phyloP scores from a whole-genome alignment of 92 coral and sea anemone genomes.

The Porites cylindrica region DNA sequence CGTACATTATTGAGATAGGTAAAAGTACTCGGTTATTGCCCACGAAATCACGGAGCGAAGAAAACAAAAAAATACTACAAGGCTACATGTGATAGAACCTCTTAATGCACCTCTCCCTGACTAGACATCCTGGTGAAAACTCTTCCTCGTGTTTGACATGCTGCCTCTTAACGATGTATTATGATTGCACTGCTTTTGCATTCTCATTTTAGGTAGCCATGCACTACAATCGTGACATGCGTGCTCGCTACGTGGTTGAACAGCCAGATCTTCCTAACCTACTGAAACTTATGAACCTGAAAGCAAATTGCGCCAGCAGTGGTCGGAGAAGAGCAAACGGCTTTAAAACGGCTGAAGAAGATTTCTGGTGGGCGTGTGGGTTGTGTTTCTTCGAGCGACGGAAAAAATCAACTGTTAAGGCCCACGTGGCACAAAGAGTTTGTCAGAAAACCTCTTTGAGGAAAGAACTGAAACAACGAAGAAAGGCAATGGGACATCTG shows the following conservation, averaged over 20 bases:
- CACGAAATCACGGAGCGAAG: too few species aligned
- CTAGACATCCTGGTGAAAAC: too few species aligned
- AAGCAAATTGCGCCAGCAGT: slow-evolving; percentile 31
- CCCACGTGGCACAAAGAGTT: slow-evolving; percentile 77
- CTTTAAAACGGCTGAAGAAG: slow-evolving; percentile 77
- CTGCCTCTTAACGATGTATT: background rate
- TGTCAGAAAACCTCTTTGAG: slow-evolving; percentile 71
- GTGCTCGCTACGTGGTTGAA: slow-evolving; percentile 72
- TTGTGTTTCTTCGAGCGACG: slow-evolving; percentile 73
- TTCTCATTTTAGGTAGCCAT: slow-evolving; percentile 58
- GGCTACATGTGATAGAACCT: too few species aligned
- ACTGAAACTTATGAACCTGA: slow-evolving; percentile 74
- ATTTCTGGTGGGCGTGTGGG: slow-evolving; percentile 84
- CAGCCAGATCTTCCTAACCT: slow-evolving; percentile 82
- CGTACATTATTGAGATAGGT: too few species aligned
- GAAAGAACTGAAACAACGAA: slow-evolving; percentile 56
- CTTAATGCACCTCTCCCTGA: too few species aligned
- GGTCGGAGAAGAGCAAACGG: slow-evolving; percentile 82
- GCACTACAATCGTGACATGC: slow-evolving; percentile 68
- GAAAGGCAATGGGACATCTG: slow-evolving; percentile 42
- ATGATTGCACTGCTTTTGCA: background rate
- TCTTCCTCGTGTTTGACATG: background rate
- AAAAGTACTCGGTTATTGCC: too few species aligned
- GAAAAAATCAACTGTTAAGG: slow-evolving; percentile 81
- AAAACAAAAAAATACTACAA: too few species aligned